Evolutionary conservation across 2,888 invertebrate genomes (phyloP), one percentile per base, ranked within the genome.

Genomic region (Glaucopsyche alexis): DNA sequence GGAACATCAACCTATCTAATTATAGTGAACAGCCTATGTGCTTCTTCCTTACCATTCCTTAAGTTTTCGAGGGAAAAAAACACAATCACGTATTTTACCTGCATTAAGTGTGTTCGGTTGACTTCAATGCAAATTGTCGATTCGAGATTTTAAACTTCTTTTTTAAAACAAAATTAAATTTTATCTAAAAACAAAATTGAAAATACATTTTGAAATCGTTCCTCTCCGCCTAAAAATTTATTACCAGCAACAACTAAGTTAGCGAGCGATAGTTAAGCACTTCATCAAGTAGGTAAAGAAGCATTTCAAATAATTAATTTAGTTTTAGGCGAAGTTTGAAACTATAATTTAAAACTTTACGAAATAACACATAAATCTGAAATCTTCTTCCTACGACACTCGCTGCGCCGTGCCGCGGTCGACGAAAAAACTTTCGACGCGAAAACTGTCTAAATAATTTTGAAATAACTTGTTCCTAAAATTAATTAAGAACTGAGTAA

Each of bases 261-360:
- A 11, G 60, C 60, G 2, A 38, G 60, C 29, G 5, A 11, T 29
- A 60, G 60, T 60, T 29, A 29, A 19, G 55, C 19, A 29, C 55
- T 60, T 11, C 19, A 60, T 60, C 29, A 60, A 60, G 16, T 52
- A n/a, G 55, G 13, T 29, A 29, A 55, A 7, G 60, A 60, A 60
- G 29, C 60, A 60, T 60, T 60, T 60, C 29, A 60, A 29, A 38
- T 60, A 60, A 67, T 45, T 45, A 67, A 45, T 67, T 42, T 13
- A 47, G 69, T 69, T 47, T 69, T 69, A 60, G 69, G 29, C 45
- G 1, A 47, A 47, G 47, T 19, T 69, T 47, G 69, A 45, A 47
- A 69, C 69, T 69, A 67, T 69, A 69, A 69, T 49, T 69, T 49
- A 69, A 67, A 49, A 69, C 69, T 69, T 69, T 69, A 13, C 47